Percentiles rank a stretch among this genome's conserved stretches.
phyloP scores from a whole-genome alignment of 2,888 invertebrate genomes.

The Lasioglossum marginatum region DNA sequence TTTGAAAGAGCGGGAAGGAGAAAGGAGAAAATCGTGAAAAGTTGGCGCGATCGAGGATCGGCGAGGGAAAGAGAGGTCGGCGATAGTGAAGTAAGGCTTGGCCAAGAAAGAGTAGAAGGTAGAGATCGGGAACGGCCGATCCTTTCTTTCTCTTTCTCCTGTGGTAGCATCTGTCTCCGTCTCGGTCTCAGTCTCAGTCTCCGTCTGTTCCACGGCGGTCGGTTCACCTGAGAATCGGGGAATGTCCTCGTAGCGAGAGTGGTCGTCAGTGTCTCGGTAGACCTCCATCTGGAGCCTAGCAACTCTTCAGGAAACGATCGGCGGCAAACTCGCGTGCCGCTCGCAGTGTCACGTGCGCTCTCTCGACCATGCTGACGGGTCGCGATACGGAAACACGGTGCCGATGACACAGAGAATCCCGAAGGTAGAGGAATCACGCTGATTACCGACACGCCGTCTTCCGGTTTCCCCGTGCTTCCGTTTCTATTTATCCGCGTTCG shows the following conservation, averaged over 20 bases:
- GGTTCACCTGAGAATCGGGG: slow-evolving; percentile 67
- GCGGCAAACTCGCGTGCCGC: slow-evolving; percentile 40
- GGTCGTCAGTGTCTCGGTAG: slow-evolving; percentile 72
- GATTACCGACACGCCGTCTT: slow-evolving; percentile 20
- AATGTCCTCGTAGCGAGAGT: slow-evolving; percentile 70
- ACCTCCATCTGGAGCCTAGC: slow-evolving; percentile 69
- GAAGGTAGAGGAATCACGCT: slow-evolving; percentile 36
- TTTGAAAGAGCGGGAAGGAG: slow-evolving; percentile 19
- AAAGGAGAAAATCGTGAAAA: slow-evolving; percentile 72
- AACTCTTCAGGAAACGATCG: slow-evolving; percentile 43
- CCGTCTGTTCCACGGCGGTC: slow-evolving; percentile 30
- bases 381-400: slow-evolving; percentile 2
- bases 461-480: neutral
- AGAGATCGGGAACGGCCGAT: slow-evolving; percentile 51
- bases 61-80: slow-evolving; percentile 12
- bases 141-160: slow-evolving; percentile 39
- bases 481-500: neutral
- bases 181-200: neutral
- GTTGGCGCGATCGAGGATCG: slow-evolving; percentile 11
- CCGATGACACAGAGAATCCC: slow-evolving; percentile 27
- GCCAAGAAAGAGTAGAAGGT: slow-evolving; percentile 40
- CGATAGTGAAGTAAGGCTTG: slow-evolving; percentile 24
- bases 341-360: slow-evolving; percentile 47
- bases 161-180: slow-evolving; percentile 8
- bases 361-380: slow-evolving; percentile 12